These are phyloP conservation scores for Cotesia chilonis DNA, from an alignment of 1,140 invertebrate species.

Conservation along the genomic window DNA sequence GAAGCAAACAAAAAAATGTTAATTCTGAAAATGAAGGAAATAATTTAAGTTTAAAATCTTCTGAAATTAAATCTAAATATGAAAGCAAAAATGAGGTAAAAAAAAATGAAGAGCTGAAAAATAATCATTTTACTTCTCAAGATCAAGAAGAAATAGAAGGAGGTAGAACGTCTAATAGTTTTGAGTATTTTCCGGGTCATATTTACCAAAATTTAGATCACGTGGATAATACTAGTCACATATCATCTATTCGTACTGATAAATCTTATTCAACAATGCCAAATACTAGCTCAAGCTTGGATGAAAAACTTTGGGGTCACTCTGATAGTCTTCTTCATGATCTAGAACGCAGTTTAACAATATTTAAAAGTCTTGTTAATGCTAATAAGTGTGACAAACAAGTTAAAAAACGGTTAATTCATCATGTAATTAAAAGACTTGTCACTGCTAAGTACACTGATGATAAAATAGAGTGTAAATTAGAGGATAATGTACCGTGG, in stretches of 20 bases:
- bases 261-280: constrained; percentile 60
- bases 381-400: constrained; percentile 61
- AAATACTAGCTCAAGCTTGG: constrained; percentile 62
- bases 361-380: constrained; percentile 61
- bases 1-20: neutral
- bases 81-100: constrained; percentile 36
- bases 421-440: constrained; percentile 63
- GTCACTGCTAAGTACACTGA: constrained; percentile 60
- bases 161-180: constrained; percentile 62
- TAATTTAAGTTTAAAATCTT: no score
- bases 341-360: constrained; percentile 61
- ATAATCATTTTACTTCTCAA: constrained; percentile 17
- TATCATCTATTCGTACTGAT: constrained; percentile 53
- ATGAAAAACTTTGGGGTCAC: constrained; percentile 62
- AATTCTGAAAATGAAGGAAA: no score
- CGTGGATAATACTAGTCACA: constrained; percentile 51
- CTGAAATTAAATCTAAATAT: neutral
- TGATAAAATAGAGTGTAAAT: constrained; percentile 58
- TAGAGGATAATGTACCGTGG: constrained; percentile 61
- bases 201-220: constrained; percentile 60
- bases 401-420: constrained; percentile 60
- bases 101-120: constrained; percentile 23
- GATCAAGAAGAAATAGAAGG: constrained; percentile 48
- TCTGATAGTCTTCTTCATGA: constrained; percentile 61
- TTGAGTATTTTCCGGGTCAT: constrained; percentile 66